phyloP scores from a whole-genome alignment of 2,797 vertebrate species.

The Scolopax bukidnonensis region DNA sequence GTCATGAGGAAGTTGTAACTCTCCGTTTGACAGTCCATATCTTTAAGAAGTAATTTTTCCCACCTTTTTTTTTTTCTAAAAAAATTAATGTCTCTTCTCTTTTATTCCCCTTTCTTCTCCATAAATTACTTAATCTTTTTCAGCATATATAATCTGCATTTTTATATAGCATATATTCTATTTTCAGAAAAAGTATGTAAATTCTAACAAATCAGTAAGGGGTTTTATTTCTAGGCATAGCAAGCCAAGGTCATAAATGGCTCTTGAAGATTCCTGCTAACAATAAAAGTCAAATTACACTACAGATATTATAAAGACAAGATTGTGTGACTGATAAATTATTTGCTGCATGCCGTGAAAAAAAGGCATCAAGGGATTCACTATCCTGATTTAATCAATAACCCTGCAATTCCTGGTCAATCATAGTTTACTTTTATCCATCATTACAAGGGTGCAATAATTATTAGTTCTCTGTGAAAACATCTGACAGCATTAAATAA shows the following conservation, averaged over 20 bases:
- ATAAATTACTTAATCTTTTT: neutral
- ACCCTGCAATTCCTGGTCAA: slow-evolving; percentile 1
- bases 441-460: neutral
- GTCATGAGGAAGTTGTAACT: neutral
- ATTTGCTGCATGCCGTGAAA: slow-evolving; percentile 38
- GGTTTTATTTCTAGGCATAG: slow-evolving; percentile 9
- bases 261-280: slow-evolving; percentile 18
- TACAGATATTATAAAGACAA: slow-evolving; percentile 36
- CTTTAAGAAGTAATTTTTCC: neutral
- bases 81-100: neutral
- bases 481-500: neutral
- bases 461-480: neutral
- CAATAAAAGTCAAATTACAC: neutral
- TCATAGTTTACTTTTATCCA: slow-evolving; percentile 1
- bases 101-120: neutral
- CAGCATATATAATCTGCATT: neutral
- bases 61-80: neutral
- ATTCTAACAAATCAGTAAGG: neutral
- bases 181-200: neutral
- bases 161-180: neutral
- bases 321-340: neutral
- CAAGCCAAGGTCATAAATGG: slow-evolving; percentile 41
- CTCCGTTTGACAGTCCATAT: neutral
- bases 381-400: slow-evolving; percentile 36
- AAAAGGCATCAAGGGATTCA: neutral